Conservation (phyloP, 2,888 invertebrate species). For the Chalcosyrphus nemorum region DNA sequence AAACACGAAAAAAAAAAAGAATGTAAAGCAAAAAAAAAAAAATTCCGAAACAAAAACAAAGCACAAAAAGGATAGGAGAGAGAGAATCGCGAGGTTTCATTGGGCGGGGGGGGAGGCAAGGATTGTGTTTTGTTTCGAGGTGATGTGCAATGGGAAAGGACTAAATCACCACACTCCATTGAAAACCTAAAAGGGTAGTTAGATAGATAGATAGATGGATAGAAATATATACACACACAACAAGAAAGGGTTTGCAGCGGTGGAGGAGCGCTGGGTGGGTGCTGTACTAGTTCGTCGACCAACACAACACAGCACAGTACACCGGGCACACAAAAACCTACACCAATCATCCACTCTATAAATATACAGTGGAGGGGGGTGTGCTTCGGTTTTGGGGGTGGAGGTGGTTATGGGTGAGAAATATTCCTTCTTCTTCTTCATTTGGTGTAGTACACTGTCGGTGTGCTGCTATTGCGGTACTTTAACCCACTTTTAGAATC, state of each 20-base stretch:
- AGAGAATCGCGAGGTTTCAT: constrained; percentile 31
- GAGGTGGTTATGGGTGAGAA: background rate
- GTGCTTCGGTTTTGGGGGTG: background rate
- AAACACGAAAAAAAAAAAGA: constrained; percentile 15
- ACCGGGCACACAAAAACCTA: constrained; percentile 13
- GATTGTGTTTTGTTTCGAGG: constrained; percentile 34
- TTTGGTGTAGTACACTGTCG: constrained; percentile 36
- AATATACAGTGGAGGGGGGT: constrained; percentile 42
- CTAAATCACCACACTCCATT: constrained; percentile 71
- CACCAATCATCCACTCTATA: constrained; percentile 60
- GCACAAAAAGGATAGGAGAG: constrained; percentile 24
- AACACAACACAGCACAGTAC: constrained; percentile 25
- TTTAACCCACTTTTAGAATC: constrained; percentile 65
- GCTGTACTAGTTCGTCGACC: constrained; percentile 53
- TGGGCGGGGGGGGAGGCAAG: constrained; percentile 11
- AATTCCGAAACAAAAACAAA: constrained; percentile 55
- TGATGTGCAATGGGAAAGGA: constrained; percentile 68
- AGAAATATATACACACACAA: constrained; percentile 46
- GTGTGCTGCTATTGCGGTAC: constrained; percentile 50
- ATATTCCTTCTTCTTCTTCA: background rate
- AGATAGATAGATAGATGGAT: constrained; percentile 39
- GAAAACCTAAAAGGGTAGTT: constrained; percentile 61
- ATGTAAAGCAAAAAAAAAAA: constrained; percentile 1
- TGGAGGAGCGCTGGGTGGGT: background rate
- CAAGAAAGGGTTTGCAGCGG: constrained; percentile 4